A percentile compares a stretch with the other conserved stretches of the same genome.
Evolutionary conservation across 2,888 invertebrate genomes (phyloP).

Genomic region (Lycophotia porphyrea): DNA sequence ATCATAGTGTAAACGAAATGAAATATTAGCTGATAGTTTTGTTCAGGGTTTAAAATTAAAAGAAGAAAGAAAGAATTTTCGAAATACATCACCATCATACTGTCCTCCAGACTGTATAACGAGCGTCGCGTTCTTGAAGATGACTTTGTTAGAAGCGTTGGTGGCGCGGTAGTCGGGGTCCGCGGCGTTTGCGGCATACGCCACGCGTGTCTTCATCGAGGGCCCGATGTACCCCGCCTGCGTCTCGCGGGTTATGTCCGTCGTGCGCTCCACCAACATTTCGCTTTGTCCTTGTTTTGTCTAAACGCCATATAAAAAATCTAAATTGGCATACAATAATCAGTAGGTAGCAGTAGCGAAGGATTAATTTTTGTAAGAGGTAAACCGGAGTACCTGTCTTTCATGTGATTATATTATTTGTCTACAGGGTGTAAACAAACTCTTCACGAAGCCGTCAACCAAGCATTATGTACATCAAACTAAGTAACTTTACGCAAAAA

Average conservation of each 20-base stretch:
- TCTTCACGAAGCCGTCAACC: too few relatives aligned
- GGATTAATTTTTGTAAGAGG: too few relatives aligned
- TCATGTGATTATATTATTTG: too few relatives aligned
- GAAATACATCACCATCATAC: slow-evolving; percentile 91
- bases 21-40: neutral
- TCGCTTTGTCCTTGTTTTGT: slow-evolving; percentile 92
- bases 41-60: neutral
- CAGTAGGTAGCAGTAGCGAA: neutral
- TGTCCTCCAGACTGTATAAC: slow-evolving; percentile 99
- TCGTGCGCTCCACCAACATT: slow-evolving; percentile 92
- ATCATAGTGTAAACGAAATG: neutral
- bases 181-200: slow-evolving; percentile 96
- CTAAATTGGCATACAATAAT: neutral
- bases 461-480: too few relatives aligned
- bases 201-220: slow-evolving; percentile 96
- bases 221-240: slow-evolving; percentile 93
- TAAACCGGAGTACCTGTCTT: too few relatives aligned
- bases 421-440: too few relatives aligned
- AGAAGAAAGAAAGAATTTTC: neutral
- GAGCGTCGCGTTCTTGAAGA: slow-evolving; percentile 94
- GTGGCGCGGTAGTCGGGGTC: slow-evolving; percentile 96
- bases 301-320: slow-evolving; percentile 63
- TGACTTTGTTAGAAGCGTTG: slow-evolving; percentile 91
- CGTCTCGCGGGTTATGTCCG: slow-evolving; percentile 93
- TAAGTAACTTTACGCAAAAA: too few relatives aligned